Conservation (phyloP, 2,797 vertebrate species). For the Choloepus didactylus region DNA sequence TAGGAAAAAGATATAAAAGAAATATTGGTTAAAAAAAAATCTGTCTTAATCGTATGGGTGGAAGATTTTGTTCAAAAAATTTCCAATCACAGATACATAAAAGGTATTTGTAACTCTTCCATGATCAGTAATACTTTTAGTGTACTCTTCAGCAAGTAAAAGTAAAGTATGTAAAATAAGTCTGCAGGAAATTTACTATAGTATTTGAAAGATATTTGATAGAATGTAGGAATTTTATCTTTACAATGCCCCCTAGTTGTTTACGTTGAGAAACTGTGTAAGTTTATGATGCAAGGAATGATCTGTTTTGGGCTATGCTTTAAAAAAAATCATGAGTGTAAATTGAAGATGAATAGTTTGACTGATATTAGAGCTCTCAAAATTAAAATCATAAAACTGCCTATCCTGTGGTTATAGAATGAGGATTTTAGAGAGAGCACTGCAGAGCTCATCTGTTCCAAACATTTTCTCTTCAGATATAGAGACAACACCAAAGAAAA, state of each 20-base stretch:
- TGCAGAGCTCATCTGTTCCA: background rate
- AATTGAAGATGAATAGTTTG: background rate
- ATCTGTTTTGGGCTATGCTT: background rate
- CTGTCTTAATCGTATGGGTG: conserved; percentile 64
- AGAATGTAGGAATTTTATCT: conserved; percentile 27
- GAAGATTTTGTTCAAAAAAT: conserved; percentile 61
- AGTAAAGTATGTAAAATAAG: conserved; percentile 64
- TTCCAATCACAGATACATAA: conserved; percentile 58
- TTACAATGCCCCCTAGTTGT: conserved; percentile 18
- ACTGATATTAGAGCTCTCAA: background rate
- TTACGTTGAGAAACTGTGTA: background rate
- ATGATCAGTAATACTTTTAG: conserved; percentile 62
- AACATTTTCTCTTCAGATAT: background rate
- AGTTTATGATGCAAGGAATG: background rate
- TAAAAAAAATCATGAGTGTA: background rate
- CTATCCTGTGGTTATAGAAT: background rate
- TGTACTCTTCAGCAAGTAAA: conserved; percentile 80
- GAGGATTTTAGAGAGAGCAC: background rate
- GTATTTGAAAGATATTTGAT: conserved; percentile 58
- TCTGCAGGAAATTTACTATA: background rate
- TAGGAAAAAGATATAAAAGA: conserved; percentile 18
- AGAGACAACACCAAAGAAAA: conserved; percentile 3
- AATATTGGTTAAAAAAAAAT: background rate
- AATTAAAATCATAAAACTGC: conserved; percentile 7
- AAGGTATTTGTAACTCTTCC: conserved; percentile 35